Conservation (phyloP, 2,888 invertebrate species). For the Lasius fuliginosus region DNA sequence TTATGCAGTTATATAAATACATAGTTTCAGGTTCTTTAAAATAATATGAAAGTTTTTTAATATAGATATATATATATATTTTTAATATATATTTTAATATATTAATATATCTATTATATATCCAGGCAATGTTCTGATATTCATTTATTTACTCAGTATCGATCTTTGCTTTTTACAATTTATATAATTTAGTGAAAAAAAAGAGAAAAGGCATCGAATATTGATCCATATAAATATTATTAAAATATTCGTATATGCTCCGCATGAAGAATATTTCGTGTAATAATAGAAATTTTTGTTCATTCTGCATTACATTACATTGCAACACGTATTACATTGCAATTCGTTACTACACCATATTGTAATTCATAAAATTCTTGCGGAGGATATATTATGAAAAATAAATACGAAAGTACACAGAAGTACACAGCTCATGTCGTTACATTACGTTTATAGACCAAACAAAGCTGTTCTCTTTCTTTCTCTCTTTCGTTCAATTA, state of each 20-base stretch:
- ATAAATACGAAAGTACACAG: neutral
- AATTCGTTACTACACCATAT: no score
- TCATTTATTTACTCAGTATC: neutral
- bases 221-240: neutral
- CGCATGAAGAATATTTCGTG: neutral
- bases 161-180: neutral
- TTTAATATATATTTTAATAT: neutral
- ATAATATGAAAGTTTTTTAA: neutral
- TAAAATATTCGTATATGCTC: neutral
- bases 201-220: neutral
- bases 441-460: neutral
- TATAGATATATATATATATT: neutral
- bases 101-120: neutral
- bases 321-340: neutral
- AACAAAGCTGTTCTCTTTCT: neutral
- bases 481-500: slow-evolving; percentile 59
- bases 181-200: neutral
- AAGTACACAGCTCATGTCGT: neutral
- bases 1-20: neutral
- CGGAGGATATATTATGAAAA: neutral
- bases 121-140: neutral
- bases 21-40: neutral
- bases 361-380: neutral
- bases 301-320: neutral
- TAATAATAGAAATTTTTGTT: neutral